A percentile compares a stretch with the other conserved stretches of the same genome.
These are phyloP conservation scores for Cryptocheilus praepositus DNA, from an alignment of 2,888 invertebrate genomes.

Conservation along the genomic window DNA sequence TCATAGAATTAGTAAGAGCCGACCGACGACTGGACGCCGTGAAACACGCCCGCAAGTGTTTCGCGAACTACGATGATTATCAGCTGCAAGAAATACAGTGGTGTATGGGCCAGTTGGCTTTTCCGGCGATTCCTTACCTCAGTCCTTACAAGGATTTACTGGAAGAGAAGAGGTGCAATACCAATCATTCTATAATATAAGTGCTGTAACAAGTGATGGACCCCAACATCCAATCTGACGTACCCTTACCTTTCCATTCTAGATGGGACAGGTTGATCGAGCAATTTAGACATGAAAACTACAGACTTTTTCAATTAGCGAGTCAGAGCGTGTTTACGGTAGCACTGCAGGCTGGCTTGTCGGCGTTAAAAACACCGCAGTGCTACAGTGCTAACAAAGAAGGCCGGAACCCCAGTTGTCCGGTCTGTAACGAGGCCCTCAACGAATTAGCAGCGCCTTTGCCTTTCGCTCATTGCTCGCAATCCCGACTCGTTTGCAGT, in stretches of 20 bases:
- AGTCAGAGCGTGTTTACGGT: conserved; percentile 94
- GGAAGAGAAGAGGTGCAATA: conserved; percentile 76
- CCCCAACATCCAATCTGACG: background rate
- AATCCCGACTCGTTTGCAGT: conserved; percentile 94
- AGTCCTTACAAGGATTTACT: conserved; percentile 84
- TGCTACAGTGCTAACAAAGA: conserved; percentile 82
- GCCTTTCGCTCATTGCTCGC: conserved; percentile 97
- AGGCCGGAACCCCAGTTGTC: conserved; percentile 89
- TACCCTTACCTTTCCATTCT: conserved; percentile 22
- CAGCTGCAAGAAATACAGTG: conserved; percentile 92
- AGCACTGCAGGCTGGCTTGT: conserved; percentile 93
- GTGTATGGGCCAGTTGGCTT: conserved; percentile 96
- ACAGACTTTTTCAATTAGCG: conserved; percentile 94
- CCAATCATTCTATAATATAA: too few relatives aligned
- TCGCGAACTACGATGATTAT: conserved; percentile 90
- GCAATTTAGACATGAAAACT: conserved; percentile 96
- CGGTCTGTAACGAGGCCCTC: conserved; percentile 93
- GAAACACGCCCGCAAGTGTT: conserved; percentile 94
- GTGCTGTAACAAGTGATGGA: too few relatives aligned
- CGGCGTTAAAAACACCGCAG: conserved; percentile 88
- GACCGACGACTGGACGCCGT: conserved; percentile 94
- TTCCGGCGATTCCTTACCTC: conserved; percentile 84
- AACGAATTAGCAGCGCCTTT: conserved; percentile 89
- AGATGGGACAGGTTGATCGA: conserved; percentile 90
- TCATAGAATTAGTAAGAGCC: conserved; percentile 93